A percentile compares a stretch with the other conserved stretches of the same genome.
These are phyloP conservation scores for Galerucella calmariensis DNA, from an alignment of 2,888 invertebrate species.

Conservation along the genomic window DNA sequence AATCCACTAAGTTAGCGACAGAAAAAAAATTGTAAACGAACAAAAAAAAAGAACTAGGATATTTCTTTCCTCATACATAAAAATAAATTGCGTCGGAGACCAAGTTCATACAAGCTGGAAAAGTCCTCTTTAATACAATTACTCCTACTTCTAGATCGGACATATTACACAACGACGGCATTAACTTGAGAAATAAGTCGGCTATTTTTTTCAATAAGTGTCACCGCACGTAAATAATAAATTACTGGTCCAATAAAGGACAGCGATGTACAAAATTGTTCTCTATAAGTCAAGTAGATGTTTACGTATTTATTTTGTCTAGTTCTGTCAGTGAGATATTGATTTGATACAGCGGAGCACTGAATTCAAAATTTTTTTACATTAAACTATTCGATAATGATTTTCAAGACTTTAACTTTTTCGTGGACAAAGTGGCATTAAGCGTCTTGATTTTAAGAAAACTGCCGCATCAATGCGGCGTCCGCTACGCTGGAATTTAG, in stretches of 20 bases:
- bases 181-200: constrained; percentile 41
- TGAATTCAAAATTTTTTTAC: neutral
- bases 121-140: constrained; percentile 34
- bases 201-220: constrained; percentile 43
- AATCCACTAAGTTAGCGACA: neutral
- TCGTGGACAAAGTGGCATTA: too few relatives aligned
- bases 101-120: constrained; percentile 24
- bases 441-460: too few relatives aligned
- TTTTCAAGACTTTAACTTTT: too few relatives aligned
- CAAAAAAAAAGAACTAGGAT: constrained; percentile 7
- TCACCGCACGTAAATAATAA: constrained; percentile 42
- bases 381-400: too few relatives aligned
- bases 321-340: constrained; percentile 30
- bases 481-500: too few relatives aligned
- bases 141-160: constrained; percentile 31
- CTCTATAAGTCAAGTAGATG: constrained; percentile 40
- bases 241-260: constrained; percentile 43
- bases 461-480: too few relatives aligned
- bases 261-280: constrained; percentile 39
- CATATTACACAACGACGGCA: constrained; percentile 35
- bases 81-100: constrained; percentile 23
- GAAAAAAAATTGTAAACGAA: constrained; percentile 5
- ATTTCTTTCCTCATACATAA: constrained; percentile 27
- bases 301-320: constrained; percentile 42
- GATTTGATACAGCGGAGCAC: constrained; percentile 17